Evolutionary conservation across 2,113 vertebrate species (phyloP).

Genomic region (Triplophysa tibetana): DNA sequence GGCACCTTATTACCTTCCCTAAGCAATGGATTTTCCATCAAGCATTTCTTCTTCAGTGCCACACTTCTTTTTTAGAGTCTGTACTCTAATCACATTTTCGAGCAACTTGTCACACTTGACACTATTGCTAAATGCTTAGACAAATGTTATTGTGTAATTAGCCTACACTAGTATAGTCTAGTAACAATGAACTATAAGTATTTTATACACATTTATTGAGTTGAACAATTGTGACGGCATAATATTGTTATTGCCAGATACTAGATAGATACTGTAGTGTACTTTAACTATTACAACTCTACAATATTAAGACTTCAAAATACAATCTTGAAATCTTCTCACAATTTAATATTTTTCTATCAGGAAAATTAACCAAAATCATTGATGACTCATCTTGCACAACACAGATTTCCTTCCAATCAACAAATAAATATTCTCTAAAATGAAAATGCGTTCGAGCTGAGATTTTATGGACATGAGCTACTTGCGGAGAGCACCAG

Average conservation of each 20-base stretch:
- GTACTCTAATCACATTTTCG: constrained; percentile 11
- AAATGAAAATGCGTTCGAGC: no score
- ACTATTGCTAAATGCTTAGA: background rate
- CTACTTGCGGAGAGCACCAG: no score
- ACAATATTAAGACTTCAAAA: no score
- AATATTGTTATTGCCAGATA: background rate
- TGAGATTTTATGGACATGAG: no score
- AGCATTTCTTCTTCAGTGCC: background rate
- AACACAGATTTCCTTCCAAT: no score
- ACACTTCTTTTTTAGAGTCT: constrained; percentile 1
- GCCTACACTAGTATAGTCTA: background rate
- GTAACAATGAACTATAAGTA: background rate
- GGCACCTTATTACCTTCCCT: constrained; percentile 19
- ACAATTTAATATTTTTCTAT: no score
- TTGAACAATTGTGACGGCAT: background rate
- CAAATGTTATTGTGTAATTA: background rate
- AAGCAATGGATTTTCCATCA: constrained; percentile 33
- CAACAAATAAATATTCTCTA: no score
- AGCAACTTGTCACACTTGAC: background rate
- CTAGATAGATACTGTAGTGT: no score
- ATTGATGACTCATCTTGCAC: no score
- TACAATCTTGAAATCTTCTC: no score
- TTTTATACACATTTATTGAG: background rate
- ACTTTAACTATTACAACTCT: no score
- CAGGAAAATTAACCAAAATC: no score